Percentiles rank a stretch among this genome's conserved stretches.
phyloP scores from a whole-genome alignment of 1,140 invertebrate species.

The Chrysomallon squamiferum region DNA sequence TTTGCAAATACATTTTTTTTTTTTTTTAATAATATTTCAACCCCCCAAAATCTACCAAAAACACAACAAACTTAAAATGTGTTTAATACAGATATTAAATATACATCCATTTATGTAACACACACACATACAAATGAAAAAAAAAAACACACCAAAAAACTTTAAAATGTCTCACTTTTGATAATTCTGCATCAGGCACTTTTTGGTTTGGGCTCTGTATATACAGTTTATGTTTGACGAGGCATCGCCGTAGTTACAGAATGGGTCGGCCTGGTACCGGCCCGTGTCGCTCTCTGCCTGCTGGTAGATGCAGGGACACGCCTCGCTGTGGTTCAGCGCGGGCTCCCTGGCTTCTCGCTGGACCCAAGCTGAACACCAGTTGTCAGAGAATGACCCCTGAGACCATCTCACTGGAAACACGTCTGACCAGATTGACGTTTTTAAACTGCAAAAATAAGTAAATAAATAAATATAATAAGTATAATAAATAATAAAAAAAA shows the following conservation, averaged over 20 bases:
- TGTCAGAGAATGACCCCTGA: conserved; percentile 14
- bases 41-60: too few relatives aligned
- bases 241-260: conserved; percentile 28
- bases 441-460: conserved; percentile 20
- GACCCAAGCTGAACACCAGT: conserved; percentile 43
- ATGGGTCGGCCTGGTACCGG: conserved; percentile 42
- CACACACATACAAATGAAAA: too few relatives aligned
- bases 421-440: conserved; percentile 49
- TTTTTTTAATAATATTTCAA: too few relatives aligned
- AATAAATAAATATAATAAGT: too few relatives aligned
- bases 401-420: conserved; percentile 45
- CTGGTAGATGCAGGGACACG: conserved; percentile 43
- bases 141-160: too few relatives aligned
- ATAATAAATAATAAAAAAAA: too few relatives aligned
- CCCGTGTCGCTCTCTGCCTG: conserved; percentile 47
- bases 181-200: conserved; percentile 38
- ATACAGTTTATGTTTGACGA: conserved; percentile 34
- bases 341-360: conserved; percentile 11
- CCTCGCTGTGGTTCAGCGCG: conserved; percentile 6
- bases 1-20: too few relatives aligned
- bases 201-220: conserved; percentile 36
- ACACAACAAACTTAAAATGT: too few relatives aligned
- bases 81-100: too few relatives aligned
- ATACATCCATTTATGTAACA: too few relatives aligned
- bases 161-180: conserved; percentile 23